These are phyloP conservation scores for Neofelis nebulosa DNA, from an alignment of 2,113 vertebrate species.

Conservation along the genomic window DNA sequence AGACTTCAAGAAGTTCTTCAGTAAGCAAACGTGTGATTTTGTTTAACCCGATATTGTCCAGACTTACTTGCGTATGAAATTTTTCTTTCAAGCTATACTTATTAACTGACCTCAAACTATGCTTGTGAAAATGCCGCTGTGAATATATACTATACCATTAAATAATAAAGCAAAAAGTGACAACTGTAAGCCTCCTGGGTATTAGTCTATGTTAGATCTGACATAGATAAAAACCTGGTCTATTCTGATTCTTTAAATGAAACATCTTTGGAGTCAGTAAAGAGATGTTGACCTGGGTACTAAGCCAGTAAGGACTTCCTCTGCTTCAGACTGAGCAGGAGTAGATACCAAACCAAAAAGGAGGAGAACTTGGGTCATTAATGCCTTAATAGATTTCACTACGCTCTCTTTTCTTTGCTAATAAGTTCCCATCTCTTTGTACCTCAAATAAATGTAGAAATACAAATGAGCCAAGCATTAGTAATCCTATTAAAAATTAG, in stretches of 20 bases:
- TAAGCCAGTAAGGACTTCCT: background rate
- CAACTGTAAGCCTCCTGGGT: background rate
- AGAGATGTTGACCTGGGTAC: background rate
- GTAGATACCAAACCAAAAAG: background rate
- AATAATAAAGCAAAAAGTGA: background rate
- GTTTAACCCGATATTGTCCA: background rate
- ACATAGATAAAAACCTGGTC: background rate
- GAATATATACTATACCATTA: background rate
- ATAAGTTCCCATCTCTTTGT: background rate
- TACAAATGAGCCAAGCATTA: constrained; percentile 17
- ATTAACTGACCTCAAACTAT: background rate
- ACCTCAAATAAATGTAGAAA: constrained; percentile 40
- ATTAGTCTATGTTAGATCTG: background rate
- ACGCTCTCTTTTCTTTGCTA: background rate
- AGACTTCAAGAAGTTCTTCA: background rate
- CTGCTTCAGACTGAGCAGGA: background rate
- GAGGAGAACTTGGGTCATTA: background rate
- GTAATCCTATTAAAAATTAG: constrained; percentile 4
- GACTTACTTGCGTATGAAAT: background rate
- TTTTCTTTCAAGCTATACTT: background rate
- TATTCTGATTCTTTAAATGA: background rate
- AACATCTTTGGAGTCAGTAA: background rate
- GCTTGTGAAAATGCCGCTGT: background rate
- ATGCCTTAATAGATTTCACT: background rate
- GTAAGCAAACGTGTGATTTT: background rate